phyloP scores from a whole-genome alignment of 1,140 invertebrate genomes.

The Antheraea mylitta region DNA sequence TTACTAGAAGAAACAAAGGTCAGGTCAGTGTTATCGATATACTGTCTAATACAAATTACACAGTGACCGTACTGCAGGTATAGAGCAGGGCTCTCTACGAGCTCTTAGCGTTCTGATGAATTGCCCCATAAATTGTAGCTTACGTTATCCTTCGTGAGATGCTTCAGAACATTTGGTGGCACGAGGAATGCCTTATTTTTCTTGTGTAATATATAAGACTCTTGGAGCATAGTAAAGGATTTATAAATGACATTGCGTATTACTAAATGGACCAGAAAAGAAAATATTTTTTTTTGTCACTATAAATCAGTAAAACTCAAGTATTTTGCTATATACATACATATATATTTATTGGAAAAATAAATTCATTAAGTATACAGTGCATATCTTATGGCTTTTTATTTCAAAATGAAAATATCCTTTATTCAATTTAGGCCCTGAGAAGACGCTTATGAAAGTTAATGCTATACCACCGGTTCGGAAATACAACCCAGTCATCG shows the following conservation, averaged over 20 bases:
- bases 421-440: no score
- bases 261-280: neutral
- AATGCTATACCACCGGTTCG: no score
- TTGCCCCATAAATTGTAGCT: slow-evolving; percentile 49
- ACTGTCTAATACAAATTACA: slow-evolving; percentile 15
- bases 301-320: neutral
- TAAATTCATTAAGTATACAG: neutral
- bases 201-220: slow-evolving; percentile 17
- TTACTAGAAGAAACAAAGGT: neutral
- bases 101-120: slow-evolving; percentile 42
- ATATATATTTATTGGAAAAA: neutral
- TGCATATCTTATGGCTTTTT: no score
- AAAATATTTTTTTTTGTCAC: neutral
- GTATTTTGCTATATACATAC: neutral
- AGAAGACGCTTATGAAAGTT: no score
- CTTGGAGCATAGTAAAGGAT: slow-evolving; percentile 9
- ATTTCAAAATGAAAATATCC: no score
- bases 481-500: no score
- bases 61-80: slow-evolving; percentile 24
- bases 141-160: slow-evolving; percentile 36
- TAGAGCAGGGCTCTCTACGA: slow-evolving; percentile 27
- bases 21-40: neutral
- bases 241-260: slow-evolving; percentile 8
- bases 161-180: slow-evolving; percentile 33
- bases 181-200: slow-evolving; percentile 23